Evolutionary conservation across 2,888 invertebrate species (phyloP).

Genomic region (Epiblema foenella): DNA sequence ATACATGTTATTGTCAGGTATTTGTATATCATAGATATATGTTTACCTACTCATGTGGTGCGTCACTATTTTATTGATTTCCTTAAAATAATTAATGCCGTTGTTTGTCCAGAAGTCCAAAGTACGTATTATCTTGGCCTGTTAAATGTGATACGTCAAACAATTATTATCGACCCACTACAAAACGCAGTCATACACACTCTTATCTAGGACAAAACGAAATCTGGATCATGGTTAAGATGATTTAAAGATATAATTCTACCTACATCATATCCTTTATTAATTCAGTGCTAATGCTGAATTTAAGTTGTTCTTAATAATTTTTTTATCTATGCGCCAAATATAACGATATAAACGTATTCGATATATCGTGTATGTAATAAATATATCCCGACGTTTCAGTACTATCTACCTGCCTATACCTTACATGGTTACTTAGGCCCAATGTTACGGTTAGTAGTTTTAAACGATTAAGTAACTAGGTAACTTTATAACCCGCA

Average conservation of each 20-base stretch:
- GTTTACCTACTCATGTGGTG: background rate
- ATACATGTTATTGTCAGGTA: background rate
- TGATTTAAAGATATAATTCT: background rate
- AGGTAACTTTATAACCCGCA: too few relatives aligned
- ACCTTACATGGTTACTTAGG: background rate
- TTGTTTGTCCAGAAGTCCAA: background rate
- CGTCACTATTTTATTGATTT: background rate
- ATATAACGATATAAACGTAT: too few relatives aligned
- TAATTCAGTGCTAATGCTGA: background rate
- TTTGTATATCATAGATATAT: background rate
- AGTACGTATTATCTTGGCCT: background rate
- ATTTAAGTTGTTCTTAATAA: background rate
- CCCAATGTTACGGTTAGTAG: background rate
- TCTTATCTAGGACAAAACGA: too few relatives aligned
- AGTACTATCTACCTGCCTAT: too few relatives aligned
- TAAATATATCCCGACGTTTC: too few relatives aligned
- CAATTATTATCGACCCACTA: constrained; percentile 9
- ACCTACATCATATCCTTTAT: background rate
- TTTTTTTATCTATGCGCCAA: too few relatives aligned
- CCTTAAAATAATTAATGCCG: constrained; percentile 9
- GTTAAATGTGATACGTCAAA: background rate
- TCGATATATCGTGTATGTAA: too few relatives aligned
- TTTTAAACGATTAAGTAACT: background rate
- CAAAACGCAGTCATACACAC: too few relatives aligned
- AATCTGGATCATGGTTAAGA: background rate